A percentile compares a stretch with the other conserved stretches of the same genome.
Evolutionary conservation across 1,140 invertebrate genomes (phyloP).

Genomic region (Fopius arisanus): DNA sequence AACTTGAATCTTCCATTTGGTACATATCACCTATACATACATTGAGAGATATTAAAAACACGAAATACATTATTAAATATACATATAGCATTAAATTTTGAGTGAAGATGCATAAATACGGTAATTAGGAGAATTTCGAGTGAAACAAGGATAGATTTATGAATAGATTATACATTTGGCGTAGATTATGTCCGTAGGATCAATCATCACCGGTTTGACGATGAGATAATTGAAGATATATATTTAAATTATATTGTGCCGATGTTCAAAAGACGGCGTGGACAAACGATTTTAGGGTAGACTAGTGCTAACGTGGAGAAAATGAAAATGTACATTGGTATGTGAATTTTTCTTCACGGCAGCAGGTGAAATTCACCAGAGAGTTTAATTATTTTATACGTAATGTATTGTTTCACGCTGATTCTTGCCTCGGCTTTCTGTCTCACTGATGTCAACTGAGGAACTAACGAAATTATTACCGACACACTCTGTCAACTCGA

Average conservation of each 20-base stretch:
- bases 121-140: neutral
- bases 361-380: neutral
- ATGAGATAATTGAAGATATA: constrained; percentile 12
- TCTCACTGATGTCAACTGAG: neutral
- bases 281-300: constrained; percentile 20
- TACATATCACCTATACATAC: constrained; percentile 62
- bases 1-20: constrained; percentile 65
- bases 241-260: neutral
- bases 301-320: too few relatives aligned
- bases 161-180: neutral
- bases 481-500: neutral
- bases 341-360: too few relatives aligned
- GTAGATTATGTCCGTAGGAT: neutral
- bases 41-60: constrained; percentile 6
- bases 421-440: constrained; percentile 9
- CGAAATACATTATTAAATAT: constrained; percentile 30
- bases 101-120: constrained; percentile 9
- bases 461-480: neutral
- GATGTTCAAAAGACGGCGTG: neutral
- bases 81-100: constrained; percentile 24
- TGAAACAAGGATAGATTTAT: neutral
- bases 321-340: constrained; percentile 3
- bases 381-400: constrained; percentile 4
- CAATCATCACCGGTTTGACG: neutral
- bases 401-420: neutral